Conservation (phyloP, 2,113 vertebrate species). For the Pungitius pungitius region DNA sequence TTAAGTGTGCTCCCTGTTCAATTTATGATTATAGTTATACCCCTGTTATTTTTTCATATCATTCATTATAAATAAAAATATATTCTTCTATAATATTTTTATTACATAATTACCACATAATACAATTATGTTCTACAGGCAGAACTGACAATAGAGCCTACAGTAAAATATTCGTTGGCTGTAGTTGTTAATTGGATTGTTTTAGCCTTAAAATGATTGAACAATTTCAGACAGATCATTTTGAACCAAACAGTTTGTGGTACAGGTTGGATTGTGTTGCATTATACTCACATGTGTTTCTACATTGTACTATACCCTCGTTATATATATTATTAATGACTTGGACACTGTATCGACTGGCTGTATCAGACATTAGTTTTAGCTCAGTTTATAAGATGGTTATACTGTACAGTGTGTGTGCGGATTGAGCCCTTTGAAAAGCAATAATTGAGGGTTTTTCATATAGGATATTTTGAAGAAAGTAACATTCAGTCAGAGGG, state of each 20-base stretch:
- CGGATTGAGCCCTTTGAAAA: background rate
- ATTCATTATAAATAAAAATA: too few relatives aligned
- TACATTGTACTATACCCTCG: background rate
- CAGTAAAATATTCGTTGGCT: background rate
- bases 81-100: too few relatives aligned
- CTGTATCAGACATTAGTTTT: background rate
- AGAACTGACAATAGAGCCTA: too few relatives aligned
- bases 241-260: background rate
- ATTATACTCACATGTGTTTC: background rate
- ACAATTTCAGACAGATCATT: background rate
- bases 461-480: background rate
- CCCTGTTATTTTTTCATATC: background rate
- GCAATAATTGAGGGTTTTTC: background rate
- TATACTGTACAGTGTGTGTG: background rate
- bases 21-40: background rate
- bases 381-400: background rate
- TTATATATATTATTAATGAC: background rate
- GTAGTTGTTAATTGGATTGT: background rate
- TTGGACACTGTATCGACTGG: background rate
- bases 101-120: background rate
- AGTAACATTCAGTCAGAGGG: background rate
- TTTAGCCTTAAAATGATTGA: background rate
- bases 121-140: background rate
- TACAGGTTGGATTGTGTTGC: background rate
- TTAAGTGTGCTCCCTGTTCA: background rate